Evolutionary conservation across 2,797 vertebrate genomes (phyloP).

Genomic region (Morelia viridis): DNA sequence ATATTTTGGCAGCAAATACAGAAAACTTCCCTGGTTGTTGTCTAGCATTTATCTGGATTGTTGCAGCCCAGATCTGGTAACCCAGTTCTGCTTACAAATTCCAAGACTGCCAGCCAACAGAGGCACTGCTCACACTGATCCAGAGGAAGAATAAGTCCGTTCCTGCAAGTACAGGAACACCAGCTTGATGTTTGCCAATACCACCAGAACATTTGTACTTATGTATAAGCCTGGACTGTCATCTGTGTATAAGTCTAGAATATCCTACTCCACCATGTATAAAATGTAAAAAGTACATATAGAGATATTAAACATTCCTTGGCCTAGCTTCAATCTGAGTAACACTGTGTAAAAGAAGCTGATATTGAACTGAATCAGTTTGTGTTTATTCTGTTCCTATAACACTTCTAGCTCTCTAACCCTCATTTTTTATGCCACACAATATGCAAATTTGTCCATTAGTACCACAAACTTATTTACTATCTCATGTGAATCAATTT

Average conservation of each 20-base stretch:
- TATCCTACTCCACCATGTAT: too few relatives aligned
- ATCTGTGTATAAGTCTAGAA: too few relatives aligned
- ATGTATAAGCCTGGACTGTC: not conserved
- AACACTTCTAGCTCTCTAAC: not conserved
- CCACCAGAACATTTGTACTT: not conserved
- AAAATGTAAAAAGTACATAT: not conserved
- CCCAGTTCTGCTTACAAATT: not conserved
- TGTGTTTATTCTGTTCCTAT: not conserved
- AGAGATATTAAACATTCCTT: not conserved
- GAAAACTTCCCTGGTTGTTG: too few relatives aligned
- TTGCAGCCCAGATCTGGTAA: not conserved
- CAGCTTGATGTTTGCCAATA: not conserved
- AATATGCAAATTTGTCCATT: not conserved
- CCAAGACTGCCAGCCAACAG: not conserved
- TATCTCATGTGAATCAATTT: not conserved
- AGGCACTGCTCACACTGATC: not conserved
- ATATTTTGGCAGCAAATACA: too few relatives aligned
- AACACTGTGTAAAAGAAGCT: not conserved
- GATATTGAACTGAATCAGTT: not conserved
- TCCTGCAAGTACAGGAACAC: not conserved
- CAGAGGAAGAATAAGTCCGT: not conserved
- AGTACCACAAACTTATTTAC: not conserved
- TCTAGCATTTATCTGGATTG: too few relatives aligned
- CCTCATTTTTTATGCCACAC: not conserved
- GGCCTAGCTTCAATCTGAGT: not conserved